Evolutionary conservation across 2,113 vertebrate species (phyloP).

Genomic region (Corvus cornix): DNA sequence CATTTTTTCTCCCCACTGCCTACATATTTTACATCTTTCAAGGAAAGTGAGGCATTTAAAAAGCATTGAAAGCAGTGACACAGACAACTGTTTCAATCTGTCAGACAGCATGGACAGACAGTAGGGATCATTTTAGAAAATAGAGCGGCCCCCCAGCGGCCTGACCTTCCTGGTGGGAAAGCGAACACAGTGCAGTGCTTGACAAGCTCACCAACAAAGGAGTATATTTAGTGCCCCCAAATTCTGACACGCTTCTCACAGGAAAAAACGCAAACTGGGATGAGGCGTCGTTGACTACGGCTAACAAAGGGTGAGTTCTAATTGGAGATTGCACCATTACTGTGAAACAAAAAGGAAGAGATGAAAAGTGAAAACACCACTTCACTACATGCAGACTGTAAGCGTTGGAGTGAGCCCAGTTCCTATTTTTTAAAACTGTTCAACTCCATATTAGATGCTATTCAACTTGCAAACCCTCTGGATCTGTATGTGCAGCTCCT

Average conservation of each 20-base stretch:
- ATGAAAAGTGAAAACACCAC: neutral
- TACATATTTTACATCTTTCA: constrained; percentile 39
- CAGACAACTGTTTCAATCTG: constrained; percentile 82
- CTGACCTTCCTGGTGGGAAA: constrained; percentile 84
- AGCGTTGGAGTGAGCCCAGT: neutral
- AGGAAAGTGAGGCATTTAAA: constrained; percentile 65
- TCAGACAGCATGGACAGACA: constrained; percentile 75
- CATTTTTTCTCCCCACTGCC: neutral
- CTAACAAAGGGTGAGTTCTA: constrained; percentile 54
- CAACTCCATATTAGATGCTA: neutral
- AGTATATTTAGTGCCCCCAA: constrained; percentile 69
- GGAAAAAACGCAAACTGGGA: constrained; percentile 64
- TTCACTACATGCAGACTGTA: neutral
- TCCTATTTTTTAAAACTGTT: neutral
- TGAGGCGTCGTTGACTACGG: neutral
- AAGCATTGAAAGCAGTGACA: constrained; percentile 67
- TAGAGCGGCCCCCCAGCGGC: constrained; percentile 69
- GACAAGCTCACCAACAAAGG: constrained; percentile 80
- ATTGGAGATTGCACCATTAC: constrained; percentile 23
- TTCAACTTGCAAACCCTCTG: neutral
- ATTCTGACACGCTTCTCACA: constrained; percentile 79
- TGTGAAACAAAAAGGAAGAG: neutral
- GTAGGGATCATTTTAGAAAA: constrained; percentile 76
- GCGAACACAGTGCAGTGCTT: constrained; percentile 62
- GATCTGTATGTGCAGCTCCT: neutral